Conservation (phyloP, 37 sponge, comb jelly and placozoan species). For the Aplysina aerophoba region DNA sequence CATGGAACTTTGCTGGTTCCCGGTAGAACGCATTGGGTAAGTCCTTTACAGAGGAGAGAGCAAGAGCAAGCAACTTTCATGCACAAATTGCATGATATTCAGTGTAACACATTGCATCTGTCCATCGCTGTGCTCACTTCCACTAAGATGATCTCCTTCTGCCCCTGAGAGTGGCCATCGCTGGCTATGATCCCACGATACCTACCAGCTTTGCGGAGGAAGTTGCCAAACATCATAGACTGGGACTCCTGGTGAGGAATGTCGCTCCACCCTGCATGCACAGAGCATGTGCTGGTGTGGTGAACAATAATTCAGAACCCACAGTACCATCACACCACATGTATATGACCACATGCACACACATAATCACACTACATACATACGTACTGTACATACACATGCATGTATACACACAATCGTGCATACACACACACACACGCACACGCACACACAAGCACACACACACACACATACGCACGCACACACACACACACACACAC, state of each 20-base stretch:
- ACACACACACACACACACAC: too few species aligned
- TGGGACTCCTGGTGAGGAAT: constrained; percentile 62
- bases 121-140: constrained; percentile 56
- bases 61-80: neutral
- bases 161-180: neutral
- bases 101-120: neutral
- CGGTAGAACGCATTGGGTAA: constrained; percentile 81
- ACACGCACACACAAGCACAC: too few species aligned
- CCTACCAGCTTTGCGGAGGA: constrained; percentile 61
- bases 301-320: neutral
- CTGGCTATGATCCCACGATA: constrained; percentile 55
- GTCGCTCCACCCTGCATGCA: constrained; percentile 15
- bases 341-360: neutral
- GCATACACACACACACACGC: too few species aligned
- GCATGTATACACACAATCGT: too few species aligned
- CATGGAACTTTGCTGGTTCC: constrained; percentile 71
- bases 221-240: constrained; percentile 63
- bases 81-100: too few species aligned
- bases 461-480: too few species aligned
- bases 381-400: too few species aligned
- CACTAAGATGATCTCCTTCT: constrained; percentile 59
- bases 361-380: neutral
- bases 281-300: neutral
- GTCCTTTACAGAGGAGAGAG: constrained; percentile 49
- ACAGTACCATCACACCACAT: neutral